These are phyloP conservation scores for Machimus rusticus DNA, from an alignment of 2,888 invertebrate genomes.

Conservation along the genomic window DNA sequence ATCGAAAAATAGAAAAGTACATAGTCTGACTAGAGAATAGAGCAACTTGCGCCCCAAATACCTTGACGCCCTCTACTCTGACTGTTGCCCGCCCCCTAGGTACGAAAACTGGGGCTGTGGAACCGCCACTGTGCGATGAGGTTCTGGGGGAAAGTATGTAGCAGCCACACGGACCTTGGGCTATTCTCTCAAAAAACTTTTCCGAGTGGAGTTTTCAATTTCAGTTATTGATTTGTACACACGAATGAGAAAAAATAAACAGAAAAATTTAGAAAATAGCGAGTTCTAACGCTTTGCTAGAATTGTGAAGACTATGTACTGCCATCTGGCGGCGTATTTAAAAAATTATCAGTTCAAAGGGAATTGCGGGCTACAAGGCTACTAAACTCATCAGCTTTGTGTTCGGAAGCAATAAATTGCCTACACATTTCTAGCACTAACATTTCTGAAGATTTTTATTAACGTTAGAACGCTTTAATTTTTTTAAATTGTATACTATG, in stretches of 20 bases:
- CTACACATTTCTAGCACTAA: too few species aligned
- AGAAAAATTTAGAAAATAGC: neutral
- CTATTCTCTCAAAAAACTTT: neutral
- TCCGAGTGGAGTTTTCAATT: slow-evolving; percentile 3
- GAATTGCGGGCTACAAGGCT: neutral
- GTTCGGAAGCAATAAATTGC: neutral
- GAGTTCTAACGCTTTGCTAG: neutral
- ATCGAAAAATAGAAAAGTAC: neutral
- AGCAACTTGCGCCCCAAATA: neutral
- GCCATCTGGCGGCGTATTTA: neutral
- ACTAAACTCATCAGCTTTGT: neutral
- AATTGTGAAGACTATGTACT: neutral
- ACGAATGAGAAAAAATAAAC: neutral
- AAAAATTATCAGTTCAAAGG: neutral
- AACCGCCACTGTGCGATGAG: neutral
- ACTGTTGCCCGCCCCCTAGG: neutral
- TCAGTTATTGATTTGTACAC: slow-evolving; percentile 16
- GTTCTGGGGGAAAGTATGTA: neutral
- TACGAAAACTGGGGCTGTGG: neutral
- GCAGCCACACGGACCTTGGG: neutral
- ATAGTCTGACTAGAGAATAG: neutral
- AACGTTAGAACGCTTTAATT: too few species aligned
- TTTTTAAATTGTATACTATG: too few species aligned
- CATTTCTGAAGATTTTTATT: too few species aligned
- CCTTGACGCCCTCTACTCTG: neutral